These are phyloP conservation scores for Caenorhabditis brenneri DNA, from an alignment of 1,140 invertebrate species.

Conservation along the genomic window DNA sequence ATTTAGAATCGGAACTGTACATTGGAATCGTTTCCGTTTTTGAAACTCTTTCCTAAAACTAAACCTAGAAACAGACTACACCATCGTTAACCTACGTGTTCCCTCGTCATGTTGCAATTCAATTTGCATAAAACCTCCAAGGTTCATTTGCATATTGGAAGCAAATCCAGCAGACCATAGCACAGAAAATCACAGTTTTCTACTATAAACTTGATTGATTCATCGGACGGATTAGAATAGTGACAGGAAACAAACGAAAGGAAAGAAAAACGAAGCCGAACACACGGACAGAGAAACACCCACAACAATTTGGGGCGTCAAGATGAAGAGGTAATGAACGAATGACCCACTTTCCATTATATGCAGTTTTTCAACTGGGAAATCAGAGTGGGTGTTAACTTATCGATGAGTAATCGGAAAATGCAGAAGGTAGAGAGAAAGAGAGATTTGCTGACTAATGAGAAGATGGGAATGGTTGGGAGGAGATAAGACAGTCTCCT, in stretches of 20 bases:
- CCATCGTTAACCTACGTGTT: constrained; percentile 11
- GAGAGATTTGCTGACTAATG: constrained; percentile 14
- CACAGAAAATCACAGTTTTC: not conserved
- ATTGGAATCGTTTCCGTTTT: too few relatives aligned
- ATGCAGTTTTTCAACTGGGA: constrained; percentile 18
- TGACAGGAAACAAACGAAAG: not conserved
- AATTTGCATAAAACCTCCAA: not conserved
- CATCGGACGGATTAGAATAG: not conserved
- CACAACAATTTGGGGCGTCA: constrained; percentile 20
- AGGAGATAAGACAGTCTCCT: not conserved
- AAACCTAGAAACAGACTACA: not conserved
- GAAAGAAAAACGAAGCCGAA: not conserved
- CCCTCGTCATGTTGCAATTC: not conserved
- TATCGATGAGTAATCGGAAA: constrained; percentile 40
- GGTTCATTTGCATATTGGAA: constrained; percentile 30
- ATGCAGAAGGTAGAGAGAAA: not conserved
- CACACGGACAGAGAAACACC: constrained; percentile 8
- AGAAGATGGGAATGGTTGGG: not conserved
- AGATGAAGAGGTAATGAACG: constrained; percentile 26
- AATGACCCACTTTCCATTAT: constrained; percentile 35
- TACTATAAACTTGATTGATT: constrained; percentile 27
- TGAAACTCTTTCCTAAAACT: too few relatives aligned
- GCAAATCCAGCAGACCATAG: not conserved
- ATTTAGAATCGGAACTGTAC: too few relatives aligned
- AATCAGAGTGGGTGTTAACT: constrained; percentile 23